Conservation (phyloP, 92 coral and sea anemone genomes). For the Zoanthus sansibaricus region DNA sequence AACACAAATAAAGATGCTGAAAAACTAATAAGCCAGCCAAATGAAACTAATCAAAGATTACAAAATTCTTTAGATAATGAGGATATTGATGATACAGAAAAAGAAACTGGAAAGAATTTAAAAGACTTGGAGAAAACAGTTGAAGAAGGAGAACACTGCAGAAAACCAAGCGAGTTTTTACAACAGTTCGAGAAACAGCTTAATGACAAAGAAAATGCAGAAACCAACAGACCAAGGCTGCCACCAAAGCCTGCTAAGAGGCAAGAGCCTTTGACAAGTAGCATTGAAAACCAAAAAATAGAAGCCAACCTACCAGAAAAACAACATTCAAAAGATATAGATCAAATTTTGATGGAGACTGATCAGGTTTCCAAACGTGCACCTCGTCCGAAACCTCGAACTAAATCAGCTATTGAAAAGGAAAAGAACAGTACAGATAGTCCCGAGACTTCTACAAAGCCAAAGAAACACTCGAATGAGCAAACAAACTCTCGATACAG, state of each 20-base stretch:
- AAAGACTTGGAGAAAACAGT: neutral
- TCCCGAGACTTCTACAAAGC: neutral
- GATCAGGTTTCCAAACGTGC: constrained; percentile 8
- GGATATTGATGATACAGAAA: constrained; percentile 5
- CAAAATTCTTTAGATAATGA: neutral
- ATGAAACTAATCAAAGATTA: neutral
- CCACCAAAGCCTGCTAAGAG: constrained; percentile 5
- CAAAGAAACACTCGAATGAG: neutral
- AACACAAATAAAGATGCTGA: neutral
- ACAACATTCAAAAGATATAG: neutral
- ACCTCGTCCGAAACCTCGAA: constrained; percentile 23
- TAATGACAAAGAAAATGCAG: constrained; percentile 39
- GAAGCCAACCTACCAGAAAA: neutral
- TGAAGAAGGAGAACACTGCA: constrained; percentile 44
- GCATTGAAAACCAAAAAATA: neutral
- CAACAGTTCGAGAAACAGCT: constrained; percentile 68
- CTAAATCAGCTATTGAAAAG: neutral
- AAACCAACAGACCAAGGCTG: constrained; percentile 15
- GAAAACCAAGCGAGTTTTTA: constrained; percentile 72
- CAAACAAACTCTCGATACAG: constrained; percentile 13
- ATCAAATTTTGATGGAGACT: neutral
- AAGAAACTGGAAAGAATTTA: neutral
- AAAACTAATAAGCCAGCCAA: neutral
- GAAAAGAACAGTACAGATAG: neutral
- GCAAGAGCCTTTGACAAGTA: neutral